These are phyloP conservation scores for Orthosia gothica DNA, from an alignment of 2,888 invertebrate species.

Conservation along the genomic window DNA sequence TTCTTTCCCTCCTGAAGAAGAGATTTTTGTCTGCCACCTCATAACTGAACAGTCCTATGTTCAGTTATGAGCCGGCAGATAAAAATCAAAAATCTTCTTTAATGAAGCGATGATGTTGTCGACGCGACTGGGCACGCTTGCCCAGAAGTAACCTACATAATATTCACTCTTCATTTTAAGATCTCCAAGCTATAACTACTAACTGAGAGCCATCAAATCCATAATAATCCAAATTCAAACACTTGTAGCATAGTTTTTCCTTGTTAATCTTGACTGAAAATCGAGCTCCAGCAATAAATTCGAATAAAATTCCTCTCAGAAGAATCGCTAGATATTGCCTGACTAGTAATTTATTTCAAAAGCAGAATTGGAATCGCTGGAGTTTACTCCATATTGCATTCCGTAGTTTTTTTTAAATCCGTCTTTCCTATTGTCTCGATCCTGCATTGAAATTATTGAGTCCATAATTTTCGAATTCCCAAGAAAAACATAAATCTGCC, in stretches of 20 bases:
- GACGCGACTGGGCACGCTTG: no score
- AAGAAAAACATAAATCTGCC: background rate
- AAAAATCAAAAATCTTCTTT: no score
- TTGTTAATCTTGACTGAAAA: slow-evolving; percentile 24
- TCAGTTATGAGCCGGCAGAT: no score
- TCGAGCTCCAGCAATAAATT: slow-evolving; percentile 26
- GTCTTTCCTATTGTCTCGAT: background rate
- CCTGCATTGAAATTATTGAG: background rate
- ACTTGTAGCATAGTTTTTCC: slow-evolving; percentile 5
- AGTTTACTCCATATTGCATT: slow-evolving; percentile 31
- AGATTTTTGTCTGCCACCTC: background rate
- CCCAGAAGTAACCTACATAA: no score
- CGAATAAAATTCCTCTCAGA: slow-evolving; percentile 16
- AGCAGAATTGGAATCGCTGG: slow-evolving; percentile 15
- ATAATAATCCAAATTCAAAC: slow-evolving; percentile 1
- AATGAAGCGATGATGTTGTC: no score
- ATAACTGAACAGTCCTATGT: background rate
- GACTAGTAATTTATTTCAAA: slow-evolving; percentile 32
- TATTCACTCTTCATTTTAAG: no score
- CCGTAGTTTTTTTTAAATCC: background rate
- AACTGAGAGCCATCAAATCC: background rate
- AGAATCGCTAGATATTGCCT: slow-evolving; percentile 29
- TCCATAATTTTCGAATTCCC: background rate
- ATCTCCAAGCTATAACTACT: no score
- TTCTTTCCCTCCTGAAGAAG: background rate